Evolutionary conservation across 2,113 vertebrate species (phyloP), one percentile per base, ranked within the genome.

Genomic region (Clupea harengus): DNA sequence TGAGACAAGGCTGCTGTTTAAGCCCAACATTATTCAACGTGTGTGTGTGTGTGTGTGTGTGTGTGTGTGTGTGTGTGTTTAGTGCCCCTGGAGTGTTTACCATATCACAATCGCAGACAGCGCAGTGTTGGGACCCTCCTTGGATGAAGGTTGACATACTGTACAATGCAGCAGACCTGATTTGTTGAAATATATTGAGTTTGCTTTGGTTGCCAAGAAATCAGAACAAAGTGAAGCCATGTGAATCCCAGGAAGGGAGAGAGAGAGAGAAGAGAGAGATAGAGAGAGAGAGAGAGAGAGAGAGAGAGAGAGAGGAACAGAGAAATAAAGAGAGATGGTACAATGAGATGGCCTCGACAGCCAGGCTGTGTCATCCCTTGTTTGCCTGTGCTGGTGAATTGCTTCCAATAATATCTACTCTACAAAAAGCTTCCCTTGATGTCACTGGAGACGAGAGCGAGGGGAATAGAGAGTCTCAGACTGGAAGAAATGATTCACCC

Each of bases 381-480:
- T 67, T 84, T 64, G 39, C 60, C 46, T 78, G 17, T 32, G 64
- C 46, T 39, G 84, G 67, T 80, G 28, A 85, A 85, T 50, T 52
- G 10, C 28, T 50, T 80, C 46, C 46, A 80, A 20, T 80, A 52
- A 44, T 46, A 49, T 46, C 64, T 75, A 8, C 25, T 47, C 25
- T 8, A 13, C 28, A 32, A 13, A 72, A 72, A 72, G 28, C 64
- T 28, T 32, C 28, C 64, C 28, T 72, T 32, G 64, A 72, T 72
- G 64, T 25, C 22, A 20, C 18, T 57, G 52, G 17, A 18, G 52
- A 20, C 7, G 25, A 11, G n/a, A 72, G n/a, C 6, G n/a, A n/a
- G 6, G 5, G 25, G 64, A 28, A 20, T 22, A 47, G 22, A 13
- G 25, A 18, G 44, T 28, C 45, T 28, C 28, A 20, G 8, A 39